Conservation (phyloP, 2,888 invertebrate species). For the Cephus sareptanus region DNA sequence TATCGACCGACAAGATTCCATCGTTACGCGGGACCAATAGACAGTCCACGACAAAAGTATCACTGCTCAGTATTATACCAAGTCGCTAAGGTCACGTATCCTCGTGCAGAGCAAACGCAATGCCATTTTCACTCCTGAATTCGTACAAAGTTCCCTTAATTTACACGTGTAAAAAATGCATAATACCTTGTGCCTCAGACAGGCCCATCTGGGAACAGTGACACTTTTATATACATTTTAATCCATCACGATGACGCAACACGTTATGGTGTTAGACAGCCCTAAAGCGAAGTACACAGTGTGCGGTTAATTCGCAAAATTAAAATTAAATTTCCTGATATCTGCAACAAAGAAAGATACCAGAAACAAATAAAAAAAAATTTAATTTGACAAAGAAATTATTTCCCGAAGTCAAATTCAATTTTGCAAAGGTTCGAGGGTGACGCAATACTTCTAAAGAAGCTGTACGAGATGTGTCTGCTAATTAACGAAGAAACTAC, state of each 20-base stretch:
- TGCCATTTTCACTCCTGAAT: neutral
- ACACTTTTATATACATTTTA: neutral
- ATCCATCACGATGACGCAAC: neutral
- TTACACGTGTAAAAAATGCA: neutral
- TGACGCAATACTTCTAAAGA: conserved; percentile 29
- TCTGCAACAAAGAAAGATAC: neutral
- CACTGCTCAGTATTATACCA: neutral
- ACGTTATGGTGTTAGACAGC: neutral
- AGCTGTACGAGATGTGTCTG: conserved; percentile 16
- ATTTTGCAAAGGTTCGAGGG: conserved; percentile 14
- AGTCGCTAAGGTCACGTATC: neutral
- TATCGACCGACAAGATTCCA: neutral
- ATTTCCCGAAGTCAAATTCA: neutral
- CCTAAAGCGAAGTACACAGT: neutral
- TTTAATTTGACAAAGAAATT: neutral
- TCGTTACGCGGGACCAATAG: neutral
- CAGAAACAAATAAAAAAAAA: neutral
- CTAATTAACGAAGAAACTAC: conserved; percentile 31
- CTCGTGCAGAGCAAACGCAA: neutral
- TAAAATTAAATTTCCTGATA: neutral
- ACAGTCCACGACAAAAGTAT: neutral
- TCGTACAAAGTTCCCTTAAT: neutral
- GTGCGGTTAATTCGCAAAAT: neutral
- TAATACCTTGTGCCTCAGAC: neutral
- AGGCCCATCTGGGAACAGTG: neutral